Percentiles rank a stretch among this genome's conserved stretches.
Conservation (phyloP, 2,797 vertebrate species). For the Acanthornis magna region DNA sequence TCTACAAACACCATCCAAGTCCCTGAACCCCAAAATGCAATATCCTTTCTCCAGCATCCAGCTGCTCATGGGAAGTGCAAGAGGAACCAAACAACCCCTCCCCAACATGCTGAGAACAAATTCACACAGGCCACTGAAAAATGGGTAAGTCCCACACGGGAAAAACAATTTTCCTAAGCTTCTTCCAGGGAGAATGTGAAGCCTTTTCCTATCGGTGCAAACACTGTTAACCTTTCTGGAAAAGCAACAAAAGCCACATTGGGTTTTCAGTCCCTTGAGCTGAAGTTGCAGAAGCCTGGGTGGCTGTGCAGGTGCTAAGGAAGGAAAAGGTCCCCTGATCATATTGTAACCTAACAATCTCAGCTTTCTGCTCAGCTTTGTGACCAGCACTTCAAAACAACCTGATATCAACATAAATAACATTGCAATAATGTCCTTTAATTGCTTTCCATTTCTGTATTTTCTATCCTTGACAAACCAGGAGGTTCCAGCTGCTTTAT, state of each 20-base stretch:
- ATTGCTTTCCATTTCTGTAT: not conserved
- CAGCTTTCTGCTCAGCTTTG: not conserved
- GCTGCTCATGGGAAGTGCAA: not conserved
- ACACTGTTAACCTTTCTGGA: not conserved
- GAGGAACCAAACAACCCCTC: not conserved
- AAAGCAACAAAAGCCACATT: not conserved
- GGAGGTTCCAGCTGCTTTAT: not conserved
- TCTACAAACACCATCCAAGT: not conserved
- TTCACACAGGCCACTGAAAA: not conserved
- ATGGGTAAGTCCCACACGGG: not conserved
- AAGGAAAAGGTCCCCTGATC: not conserved
- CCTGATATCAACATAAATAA: not conserved
- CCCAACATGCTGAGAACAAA: not conserved
- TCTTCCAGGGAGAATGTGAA: not conserved
- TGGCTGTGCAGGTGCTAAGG: not conserved
- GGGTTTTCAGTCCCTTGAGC: not conserved
- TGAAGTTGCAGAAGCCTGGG: not conserved
- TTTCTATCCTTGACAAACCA: not conserved
- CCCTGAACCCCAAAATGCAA: not conserved
- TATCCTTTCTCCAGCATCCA: not conserved
- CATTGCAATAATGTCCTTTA: not conserved
- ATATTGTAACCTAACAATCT: not conserved
- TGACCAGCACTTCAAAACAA: not conserved
- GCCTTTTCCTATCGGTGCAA: not conserved
- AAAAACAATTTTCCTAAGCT: not conserved